Base-by-base conservation (phyloP, 2,113 vertebrate genomes). In the Cyprinus carpio region DNA sequence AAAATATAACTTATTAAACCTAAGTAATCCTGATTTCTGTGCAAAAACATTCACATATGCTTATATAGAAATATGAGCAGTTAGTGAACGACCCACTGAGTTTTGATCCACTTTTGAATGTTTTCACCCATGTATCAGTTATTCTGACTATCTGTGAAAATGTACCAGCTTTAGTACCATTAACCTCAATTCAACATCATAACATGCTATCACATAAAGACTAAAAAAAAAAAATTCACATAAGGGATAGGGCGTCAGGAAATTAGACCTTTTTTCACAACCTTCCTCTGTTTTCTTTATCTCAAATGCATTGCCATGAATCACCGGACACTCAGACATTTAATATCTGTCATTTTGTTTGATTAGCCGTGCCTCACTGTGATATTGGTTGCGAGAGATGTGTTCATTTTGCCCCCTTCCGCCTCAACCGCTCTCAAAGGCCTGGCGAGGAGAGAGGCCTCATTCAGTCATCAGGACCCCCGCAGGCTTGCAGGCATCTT, bases 401-500 rank as follows among this genome's bases (percentile, higher is more conserved):
- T 78, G 54, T 60, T 81, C 8, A 56, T 29, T 65, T 65, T 1
- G 1, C 20, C 16, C 60, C 31, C 6, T 2, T 9, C 13, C 23
- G 12, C 40, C 25, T 78, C 40, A 18, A 60, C 51, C 9, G 12
- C 25, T 56, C 29, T 77, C 25, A 77, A 83, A 49, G 23, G 27
- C 51, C 49, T 79, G 51, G 34, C 7, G 2, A 67, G 37, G 12
- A 81, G 60, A 67, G 12, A 67, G n/a, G 37, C 84, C 51, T 43
- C 34, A 71, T 72, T 85, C 84, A 81, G 67, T 81, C 69, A 29
- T 43, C 29, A 67, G 20, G 60, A 62, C 34, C 40, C 40, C 82
- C 3, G 43, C 83, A 76, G 67, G 43, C 67, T n/a, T 10, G 29
- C 60, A 84, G 77, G 40, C 72, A 54, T 84, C 64, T 65, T 84